These are phyloP conservation scores for Petrophora chlorosata DNA, from an alignment of 2,888 invertebrate species.

Conservation along the genomic window DNA sequence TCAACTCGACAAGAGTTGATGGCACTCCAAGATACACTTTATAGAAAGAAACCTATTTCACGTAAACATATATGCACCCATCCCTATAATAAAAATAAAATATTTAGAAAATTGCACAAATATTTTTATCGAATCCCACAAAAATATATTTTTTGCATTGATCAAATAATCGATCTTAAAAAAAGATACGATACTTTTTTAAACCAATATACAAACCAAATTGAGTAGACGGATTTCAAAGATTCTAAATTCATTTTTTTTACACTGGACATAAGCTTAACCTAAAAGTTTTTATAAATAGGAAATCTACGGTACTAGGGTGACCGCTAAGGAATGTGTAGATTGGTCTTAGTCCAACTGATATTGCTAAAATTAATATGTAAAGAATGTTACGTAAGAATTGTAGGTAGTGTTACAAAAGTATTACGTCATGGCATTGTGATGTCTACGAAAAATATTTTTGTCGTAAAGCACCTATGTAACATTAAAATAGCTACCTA, in stretches of 20 bases:
- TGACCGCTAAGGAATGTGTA: neutral
- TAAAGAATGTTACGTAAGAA: conserved; percentile 2
- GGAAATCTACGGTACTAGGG: neutral
- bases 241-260: conserved; percentile 14
- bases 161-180: too few species aligned
- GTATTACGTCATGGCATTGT: conserved; percentile 1
- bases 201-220: conserved; percentile 4
- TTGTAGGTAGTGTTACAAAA: neutral
- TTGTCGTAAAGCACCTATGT: too few species aligned
- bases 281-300: conserved; percentile 1
- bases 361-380: neutral
- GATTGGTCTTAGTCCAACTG: neutral
- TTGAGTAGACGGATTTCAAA: conserved; percentile 7
- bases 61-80: neutral
- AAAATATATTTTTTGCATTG: neutral
- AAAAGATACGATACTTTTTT: neutral
- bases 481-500: conserved; percentile 4
- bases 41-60: neutral
- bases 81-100: neutral
- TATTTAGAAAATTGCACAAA: neutral
- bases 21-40: neutral
- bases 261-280: conserved; percentile 12
- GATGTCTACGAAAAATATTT: neutral
- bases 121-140: neutral
- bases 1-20: conserved; percentile 7